Conservation (phyloP, 2,113 vertebrate species). For the Spea bombifrons region DNA sequence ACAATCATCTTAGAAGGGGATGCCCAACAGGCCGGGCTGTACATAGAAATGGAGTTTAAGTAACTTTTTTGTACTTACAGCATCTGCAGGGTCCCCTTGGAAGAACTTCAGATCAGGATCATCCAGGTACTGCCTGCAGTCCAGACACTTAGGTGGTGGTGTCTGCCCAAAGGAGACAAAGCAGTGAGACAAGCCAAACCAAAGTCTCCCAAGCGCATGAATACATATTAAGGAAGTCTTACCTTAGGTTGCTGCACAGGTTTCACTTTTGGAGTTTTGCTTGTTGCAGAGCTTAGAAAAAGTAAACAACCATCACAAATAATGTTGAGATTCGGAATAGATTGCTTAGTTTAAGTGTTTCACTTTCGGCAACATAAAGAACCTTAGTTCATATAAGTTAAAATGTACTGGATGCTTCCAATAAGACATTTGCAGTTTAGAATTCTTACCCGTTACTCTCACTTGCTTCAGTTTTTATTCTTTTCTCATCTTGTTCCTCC, state of each 20-base stretch:
- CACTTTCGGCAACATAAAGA: too few species aligned
- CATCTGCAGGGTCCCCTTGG: conserved; percentile 84
- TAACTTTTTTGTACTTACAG: conserved; percentile 64
- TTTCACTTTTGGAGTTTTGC: conserved; percentile 62
- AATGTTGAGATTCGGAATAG: too few species aligned
- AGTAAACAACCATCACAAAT: too few species aligned
- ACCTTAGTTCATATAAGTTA: too few species aligned
- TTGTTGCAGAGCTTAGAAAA: conserved; percentile 68
- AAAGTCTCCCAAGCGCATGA: too few species aligned
- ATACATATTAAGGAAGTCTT: not conserved
- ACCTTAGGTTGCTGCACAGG: conserved; percentile 72
- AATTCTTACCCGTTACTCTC: conserved; percentile 63
- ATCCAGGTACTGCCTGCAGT: conserved; percentile 90
- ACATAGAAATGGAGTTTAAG: not conserved
- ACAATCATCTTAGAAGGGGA: too few species aligned
- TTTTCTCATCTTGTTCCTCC: conserved; percentile 82
- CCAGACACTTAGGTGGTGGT: conserved; percentile 79
- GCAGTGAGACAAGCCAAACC: not conserved
- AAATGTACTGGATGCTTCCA: too few species aligned
- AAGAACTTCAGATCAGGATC: conserved; percentile 91
- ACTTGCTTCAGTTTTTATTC: conserved; percentile 71
- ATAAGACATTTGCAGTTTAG: too few species aligned
- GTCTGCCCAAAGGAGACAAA: conserved; percentile 57
- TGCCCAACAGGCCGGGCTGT: rapidly evolving
- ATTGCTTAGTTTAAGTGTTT: too few species aligned